A percentile compares a stretch with the other conserved stretches of the same genome.
Evolutionary conservation across 1,140 invertebrate genomes (phyloP).

Genomic region (Rhyacophila brunnea): DNA sequence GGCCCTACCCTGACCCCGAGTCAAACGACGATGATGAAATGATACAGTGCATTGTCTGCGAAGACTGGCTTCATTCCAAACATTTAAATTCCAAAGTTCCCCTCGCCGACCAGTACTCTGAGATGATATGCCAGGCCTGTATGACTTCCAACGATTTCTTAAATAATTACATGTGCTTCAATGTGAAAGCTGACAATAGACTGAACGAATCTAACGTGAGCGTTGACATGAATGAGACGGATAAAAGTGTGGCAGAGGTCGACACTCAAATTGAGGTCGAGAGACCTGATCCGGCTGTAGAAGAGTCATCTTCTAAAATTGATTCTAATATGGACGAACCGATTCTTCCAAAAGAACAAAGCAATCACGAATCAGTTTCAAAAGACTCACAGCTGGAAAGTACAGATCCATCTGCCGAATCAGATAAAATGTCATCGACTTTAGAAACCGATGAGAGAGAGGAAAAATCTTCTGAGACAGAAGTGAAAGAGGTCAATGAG

Average conservation of each 20-base stretch:
- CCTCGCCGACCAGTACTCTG: conserved; percentile 64
- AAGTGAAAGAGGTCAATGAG: no score
- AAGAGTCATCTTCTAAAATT: no score
- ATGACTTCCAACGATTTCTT: conserved; percentile 76
- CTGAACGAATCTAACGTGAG: neutral
- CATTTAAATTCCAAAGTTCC: conserved; percentile 68
- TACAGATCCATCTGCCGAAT: no score
- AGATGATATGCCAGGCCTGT: conserved; percentile 77
- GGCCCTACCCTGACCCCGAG: conserved; percentile 93
- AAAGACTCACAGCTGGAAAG: no score
- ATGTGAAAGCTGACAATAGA: conserved; percentile 7
- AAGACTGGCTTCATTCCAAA: conserved; percentile 95
- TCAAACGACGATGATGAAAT: conserved; percentile 81
- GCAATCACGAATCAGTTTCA: no score
- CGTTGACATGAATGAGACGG: neutral
- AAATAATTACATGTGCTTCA: conserved; percentile 16
- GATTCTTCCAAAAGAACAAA: no score
- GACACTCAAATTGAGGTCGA: no score
- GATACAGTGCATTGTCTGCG: conserved; percentile 95
- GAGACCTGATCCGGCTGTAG: no score
- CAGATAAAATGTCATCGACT: no score
- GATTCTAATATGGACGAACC: no score
- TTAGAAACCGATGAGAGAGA: no score
- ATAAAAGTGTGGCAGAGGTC: neutral
- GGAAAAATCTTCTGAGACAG: no score